Conservation (phyloP, 2,797 vertebrate species). For the Clarias fuscus region DNA sequence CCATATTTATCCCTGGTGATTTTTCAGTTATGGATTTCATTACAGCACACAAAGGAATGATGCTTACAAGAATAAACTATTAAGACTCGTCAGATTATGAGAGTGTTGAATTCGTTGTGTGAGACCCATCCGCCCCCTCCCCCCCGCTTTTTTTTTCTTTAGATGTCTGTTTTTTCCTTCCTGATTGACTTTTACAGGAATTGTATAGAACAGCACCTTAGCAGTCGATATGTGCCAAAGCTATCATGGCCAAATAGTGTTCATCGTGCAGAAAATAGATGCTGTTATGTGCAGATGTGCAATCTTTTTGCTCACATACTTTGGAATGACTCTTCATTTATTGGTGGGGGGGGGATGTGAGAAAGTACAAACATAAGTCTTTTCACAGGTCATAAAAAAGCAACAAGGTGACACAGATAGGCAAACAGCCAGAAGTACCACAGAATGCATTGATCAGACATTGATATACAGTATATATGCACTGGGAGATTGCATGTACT, state of each 20-base stretch:
- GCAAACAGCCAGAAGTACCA: neutral
- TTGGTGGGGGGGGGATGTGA: conserved; percentile 21
- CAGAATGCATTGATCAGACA: neutral
- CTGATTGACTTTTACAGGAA: conserved; percentile 25
- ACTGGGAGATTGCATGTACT: neutral
- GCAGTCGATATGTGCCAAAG: conserved; percentile 20
- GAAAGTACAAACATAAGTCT: conserved; percentile 27
- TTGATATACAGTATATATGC: neutral
- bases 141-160: neutral
- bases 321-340: conserved; percentile 31
- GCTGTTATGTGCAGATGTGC: conserved; percentile 1
- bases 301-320: conserved; percentile 23
- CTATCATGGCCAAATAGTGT: conserved; percentile 22
- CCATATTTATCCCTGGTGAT: neutral
- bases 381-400: conserved; percentile 24
- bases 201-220: neutral
- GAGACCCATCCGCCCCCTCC: neutral
- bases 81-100: neutral
- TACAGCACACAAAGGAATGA: conserved; percentile 13
- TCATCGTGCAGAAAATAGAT: conserved; percentile 22
- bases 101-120: neutral
- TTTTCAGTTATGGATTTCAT: conserved; percentile 26
- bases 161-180: conserved; percentile 1
- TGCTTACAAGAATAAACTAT: neutral
- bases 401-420: neutral